These are phyloP conservation scores for Lagocephalus sceleratus DNA, from an alignment of 2,797 vertebrate genomes.

Conservation along the genomic window DNA sequence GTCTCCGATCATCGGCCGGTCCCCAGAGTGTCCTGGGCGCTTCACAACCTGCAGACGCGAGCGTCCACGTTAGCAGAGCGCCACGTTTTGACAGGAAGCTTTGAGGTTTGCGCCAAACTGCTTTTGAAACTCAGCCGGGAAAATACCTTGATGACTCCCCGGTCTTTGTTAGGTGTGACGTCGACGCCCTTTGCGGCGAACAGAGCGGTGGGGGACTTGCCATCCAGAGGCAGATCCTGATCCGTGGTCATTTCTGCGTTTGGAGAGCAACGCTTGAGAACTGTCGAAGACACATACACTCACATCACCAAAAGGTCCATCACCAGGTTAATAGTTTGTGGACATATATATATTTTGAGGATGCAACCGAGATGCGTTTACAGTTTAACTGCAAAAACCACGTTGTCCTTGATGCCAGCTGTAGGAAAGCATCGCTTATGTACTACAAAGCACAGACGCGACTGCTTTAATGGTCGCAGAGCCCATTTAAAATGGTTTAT, in stretches of 20 bases:
- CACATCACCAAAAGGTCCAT: too few relatives aligned
- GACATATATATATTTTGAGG: too few relatives aligned
- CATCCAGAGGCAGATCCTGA: constrained; percentile 79
- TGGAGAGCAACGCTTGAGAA: too few relatives aligned
- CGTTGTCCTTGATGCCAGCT: too few relatives aligned
- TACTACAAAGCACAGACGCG: too few relatives aligned
- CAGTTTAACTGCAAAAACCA: too few relatives aligned
- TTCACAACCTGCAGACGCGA: constrained; percentile 80
- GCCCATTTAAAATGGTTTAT: too few relatives aligned
- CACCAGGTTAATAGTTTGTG: too few relatives aligned
- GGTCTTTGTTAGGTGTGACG: constrained; percentile 82
- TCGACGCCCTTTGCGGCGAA: constrained; percentile 83
- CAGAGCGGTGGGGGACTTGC: constrained; percentile 68
- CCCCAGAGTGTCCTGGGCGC: constrained; percentile 76
- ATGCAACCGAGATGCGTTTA: too few relatives aligned
- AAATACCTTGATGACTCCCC: constrained; percentile 88
- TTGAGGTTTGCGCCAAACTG: not conserved
- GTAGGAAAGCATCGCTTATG: too few relatives aligned
- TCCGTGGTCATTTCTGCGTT: constrained; percentile 85
- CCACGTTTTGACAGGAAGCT: constrained; percentile 4
- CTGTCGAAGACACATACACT: constrained; percentile 27
- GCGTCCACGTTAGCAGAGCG: constrained; percentile 4
- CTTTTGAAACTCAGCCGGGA: not conserved
- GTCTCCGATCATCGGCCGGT: constrained; percentile 92
- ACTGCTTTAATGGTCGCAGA: too few relatives aligned